Percentiles rank a stretch among this genome's conserved stretches.
phyloP scores from a whole-genome alignment of 2,888 invertebrate species.

The Laothoe populi region DNA sequence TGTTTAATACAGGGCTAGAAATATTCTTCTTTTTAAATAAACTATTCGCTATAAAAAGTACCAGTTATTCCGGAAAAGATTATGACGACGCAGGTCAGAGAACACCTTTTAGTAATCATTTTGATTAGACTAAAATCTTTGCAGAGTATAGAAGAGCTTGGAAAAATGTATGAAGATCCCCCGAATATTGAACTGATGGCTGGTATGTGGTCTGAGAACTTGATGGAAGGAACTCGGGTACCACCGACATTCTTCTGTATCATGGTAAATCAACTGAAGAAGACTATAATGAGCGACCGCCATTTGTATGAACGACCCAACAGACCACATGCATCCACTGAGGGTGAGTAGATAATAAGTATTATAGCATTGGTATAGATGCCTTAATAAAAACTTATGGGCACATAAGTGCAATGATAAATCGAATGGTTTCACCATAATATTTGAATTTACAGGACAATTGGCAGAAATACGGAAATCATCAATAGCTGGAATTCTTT shows the following conservation, averaged over 20 bases:
- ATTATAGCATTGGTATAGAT: background rate
- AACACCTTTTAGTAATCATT: too few species aligned
- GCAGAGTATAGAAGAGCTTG: conserved; percentile 46
- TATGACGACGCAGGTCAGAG: too few species aligned
- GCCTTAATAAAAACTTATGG: background rate
- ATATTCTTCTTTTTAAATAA: too few species aligned
- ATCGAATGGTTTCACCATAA: background rate
- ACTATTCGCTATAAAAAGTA: too few species aligned
- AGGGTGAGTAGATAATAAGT: conserved; percentile 30
- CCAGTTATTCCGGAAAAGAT: too few species aligned
- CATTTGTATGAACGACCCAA: conserved; percentile 86
- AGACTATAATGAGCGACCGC: conserved; percentile 90
- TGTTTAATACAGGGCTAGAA: too few species aligned
- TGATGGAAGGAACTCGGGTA: conserved; percentile 90
- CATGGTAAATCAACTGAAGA: conserved; percentile 92
- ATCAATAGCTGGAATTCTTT: conserved; percentile 50
- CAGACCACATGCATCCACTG: conserved; percentile 48
- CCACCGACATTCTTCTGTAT: conserved; percentile 94
- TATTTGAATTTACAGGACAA: conserved; percentile 49
- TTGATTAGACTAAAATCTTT: background rate
- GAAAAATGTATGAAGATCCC: conserved; percentile 76
- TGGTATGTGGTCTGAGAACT: conserved; percentile 92
- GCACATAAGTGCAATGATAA: too few species aligned
- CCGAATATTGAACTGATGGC: conserved; percentile 94
- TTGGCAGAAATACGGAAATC: conserved; percentile 52